phyloP scores from a whole-genome alignment of 1,140 invertebrate genomes.

The Coelopa frigida region DNA sequence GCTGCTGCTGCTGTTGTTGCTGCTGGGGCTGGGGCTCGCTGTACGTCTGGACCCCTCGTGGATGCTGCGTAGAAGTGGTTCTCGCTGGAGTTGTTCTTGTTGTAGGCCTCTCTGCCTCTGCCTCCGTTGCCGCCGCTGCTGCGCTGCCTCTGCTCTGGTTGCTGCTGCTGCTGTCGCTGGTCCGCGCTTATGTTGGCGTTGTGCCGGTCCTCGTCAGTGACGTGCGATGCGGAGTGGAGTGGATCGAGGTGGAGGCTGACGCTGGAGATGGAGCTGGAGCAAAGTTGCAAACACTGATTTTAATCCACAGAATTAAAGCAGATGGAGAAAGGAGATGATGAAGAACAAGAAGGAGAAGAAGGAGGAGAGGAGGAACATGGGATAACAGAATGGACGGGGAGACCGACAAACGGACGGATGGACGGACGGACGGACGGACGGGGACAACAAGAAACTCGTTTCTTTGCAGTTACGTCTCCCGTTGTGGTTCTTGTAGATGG shows the following conservation, averaged over 20 bases:
- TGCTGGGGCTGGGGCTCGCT: background rate
- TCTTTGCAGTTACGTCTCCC: too few relatives aligned
- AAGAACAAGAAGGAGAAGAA: background rate
- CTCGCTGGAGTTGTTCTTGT: background rate
- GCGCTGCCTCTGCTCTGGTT: slow-evolving; percentile 3
- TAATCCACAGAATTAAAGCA: background rate
- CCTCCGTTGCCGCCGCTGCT: slow-evolving; percentile 6
- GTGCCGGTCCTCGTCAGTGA: slow-evolving; percentile 1
- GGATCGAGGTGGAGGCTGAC: background rate
- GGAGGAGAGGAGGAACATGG: too few relatives aligned
- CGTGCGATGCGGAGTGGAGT: background rate
- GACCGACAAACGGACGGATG: too few relatives aligned
- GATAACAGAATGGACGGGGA: too few relatives aligned
- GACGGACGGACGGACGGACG: too few relatives aligned
- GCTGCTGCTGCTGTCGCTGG: slow-evolving; percentile 1
- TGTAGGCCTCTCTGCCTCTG: background rate
- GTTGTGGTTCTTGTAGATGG: too few relatives aligned
- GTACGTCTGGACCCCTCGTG: background rate
- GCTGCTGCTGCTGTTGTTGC: background rate
- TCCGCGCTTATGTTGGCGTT: background rate
- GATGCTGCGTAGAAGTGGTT: background rate
- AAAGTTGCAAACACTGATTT: slow-evolving; percentile 4
- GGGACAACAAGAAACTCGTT: too few relatives aligned
- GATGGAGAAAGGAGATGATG: background rate
- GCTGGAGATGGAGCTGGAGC: too few relatives aligned